A percentile compares a stretch with the other conserved stretches of the same genome.
Conservation (phyloP, 2,888 invertebrate genomes). For the Scaeva pyrastri region DNA sequence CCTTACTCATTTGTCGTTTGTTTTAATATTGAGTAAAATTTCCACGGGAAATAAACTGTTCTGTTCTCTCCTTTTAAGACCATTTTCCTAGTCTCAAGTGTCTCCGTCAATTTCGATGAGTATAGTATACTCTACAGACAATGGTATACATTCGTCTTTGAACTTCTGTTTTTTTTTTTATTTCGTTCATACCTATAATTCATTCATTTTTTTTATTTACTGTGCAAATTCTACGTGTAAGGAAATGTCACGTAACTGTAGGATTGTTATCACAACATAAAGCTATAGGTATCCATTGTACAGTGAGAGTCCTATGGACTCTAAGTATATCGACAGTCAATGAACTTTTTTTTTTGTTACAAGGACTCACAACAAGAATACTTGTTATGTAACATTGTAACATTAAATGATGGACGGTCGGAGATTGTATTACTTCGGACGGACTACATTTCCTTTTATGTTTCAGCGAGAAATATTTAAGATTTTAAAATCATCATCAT, state of each 20-base stretch:
- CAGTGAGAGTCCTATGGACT: neutral
- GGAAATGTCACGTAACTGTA: constrained; percentile 56
- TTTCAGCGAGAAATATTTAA: constrained; percentile 29
- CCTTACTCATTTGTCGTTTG: no score
- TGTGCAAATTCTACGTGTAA: constrained; percentile 8
- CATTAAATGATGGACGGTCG: constrained; percentile 64
- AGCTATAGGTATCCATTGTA: no score
- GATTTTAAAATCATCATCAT: constrained; percentile 12
- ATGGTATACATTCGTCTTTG: neutral
- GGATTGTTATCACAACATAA: constrained; percentile 68
- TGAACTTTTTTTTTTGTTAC: constrained; percentile 48
- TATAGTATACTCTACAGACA: neutral
- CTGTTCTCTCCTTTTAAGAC: neutral
- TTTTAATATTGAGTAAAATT: no score
- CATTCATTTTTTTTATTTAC: neutral
- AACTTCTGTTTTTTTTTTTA: neutral
- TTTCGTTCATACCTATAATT: neutral
- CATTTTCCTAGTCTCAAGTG: neutral
- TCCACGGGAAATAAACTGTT: no score
- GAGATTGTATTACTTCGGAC: constrained; percentile 58
- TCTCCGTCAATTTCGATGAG: neutral
- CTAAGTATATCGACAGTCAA: constrained; percentile 57
- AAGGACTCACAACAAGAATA: neutral
- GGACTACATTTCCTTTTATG: constrained; percentile 47
- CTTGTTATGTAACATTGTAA: constrained; percentile 20